These are phyloP conservation scores for Melopsittacus undulatus DNA, from an alignment of 2,797 vertebrate species.

Conservation along the genomic window DNA sequence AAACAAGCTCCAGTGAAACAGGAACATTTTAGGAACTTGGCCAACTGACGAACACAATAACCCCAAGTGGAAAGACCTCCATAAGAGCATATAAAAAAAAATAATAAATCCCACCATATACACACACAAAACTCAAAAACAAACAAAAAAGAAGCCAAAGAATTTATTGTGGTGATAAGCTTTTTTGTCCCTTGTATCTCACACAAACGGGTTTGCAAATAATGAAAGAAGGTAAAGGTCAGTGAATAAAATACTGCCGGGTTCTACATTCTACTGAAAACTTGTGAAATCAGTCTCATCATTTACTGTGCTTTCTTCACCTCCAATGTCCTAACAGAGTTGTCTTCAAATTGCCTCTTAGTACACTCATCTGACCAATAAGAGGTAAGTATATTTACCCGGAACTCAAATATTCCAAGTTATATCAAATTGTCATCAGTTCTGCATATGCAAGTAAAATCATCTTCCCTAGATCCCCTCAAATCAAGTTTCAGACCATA, in stretches of 20 bases:
- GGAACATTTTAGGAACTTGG: background rate
- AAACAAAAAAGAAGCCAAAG: background rate
- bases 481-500: background rate
- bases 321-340: background rate
- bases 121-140: background rate
- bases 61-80: background rate
- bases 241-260: background rate
- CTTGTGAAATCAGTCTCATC: background rate
- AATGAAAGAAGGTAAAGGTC: background rate
- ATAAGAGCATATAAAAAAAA: background rate
- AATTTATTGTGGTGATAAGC: background rate
- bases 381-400: background rate
- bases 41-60: background rate
- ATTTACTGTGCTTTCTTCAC: background rate
- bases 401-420: background rate
- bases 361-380: background rate
- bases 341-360: background rate
- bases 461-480: background rate
- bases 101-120: no score
- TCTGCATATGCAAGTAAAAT: background rate
- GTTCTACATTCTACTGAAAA: background rate
- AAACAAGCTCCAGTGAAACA: background rate
- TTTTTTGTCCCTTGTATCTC: background rate
- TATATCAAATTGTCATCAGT: background rate
- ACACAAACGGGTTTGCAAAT: background rate